Evolutionary conservation across 2,113 vertebrate genomes (phyloP), one percentile per base, ranked within the genome.

Genomic region (Ifrita kowaldi): DNA sequence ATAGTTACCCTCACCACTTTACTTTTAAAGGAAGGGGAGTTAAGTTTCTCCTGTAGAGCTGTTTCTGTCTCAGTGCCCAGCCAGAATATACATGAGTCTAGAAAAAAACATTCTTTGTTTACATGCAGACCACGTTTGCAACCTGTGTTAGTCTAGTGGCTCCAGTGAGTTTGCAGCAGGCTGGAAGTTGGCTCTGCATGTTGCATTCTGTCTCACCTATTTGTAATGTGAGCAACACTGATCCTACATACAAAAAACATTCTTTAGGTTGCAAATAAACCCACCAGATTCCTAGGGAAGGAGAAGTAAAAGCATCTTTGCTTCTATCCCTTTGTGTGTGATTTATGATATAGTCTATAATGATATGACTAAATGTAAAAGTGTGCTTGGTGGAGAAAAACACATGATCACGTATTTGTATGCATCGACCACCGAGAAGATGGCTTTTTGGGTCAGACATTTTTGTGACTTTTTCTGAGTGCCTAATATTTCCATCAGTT

Each of bases 321-420:
- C 6, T 74, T 83, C 67, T 53, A 37, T 56, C 6, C 16, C 5
- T 81, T 64, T 74, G 23, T 67, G 35, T 47, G 33, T 81, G 26
- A 19, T 63, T 83, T 67, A 26, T 81, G 44, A 56, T 71, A 24
- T 6, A 44, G 24, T 24, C 11, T 87, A 9, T 37, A 93, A 71
- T 64, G 77, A 37, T 39, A 28, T 89, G 73, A 56, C 68, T 67
- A 13, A 50, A 76, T 16, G n/a, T 37, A 39, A 76, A 68, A 63
- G 63, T 22, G 13, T 53, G 7, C 42, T 77, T 27, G 17, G 23
- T 77, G 63, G 30, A 83, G 47, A 77, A 88, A 27, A 75, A 14
- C 41, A n/a, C 0, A 0, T 0, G 3, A 47, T 9, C n/a, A 44
- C 13, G 9, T 44, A 37, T 59, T 85, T 63, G 8, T 21, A 30